Evolutionary conservation across 2,888 invertebrate species (phyloP).

Genomic region (Ceriagrion tenellum): DNA sequence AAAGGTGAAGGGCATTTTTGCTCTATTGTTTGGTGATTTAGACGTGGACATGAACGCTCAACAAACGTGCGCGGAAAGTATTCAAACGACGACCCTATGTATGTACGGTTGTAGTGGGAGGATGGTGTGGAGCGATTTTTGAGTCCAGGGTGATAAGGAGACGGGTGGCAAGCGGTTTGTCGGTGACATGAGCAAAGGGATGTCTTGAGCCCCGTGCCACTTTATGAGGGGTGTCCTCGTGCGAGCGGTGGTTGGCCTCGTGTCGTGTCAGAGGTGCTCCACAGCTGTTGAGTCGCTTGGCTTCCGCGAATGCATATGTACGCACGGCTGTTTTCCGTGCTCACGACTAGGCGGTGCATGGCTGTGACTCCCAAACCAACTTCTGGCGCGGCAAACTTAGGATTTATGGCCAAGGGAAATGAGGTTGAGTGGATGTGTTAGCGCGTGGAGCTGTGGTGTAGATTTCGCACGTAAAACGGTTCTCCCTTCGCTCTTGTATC

Average conservation of each 20-base stretch:
- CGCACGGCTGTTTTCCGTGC: background rate
- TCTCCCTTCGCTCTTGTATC: too few relatives aligned
- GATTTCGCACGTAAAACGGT: too few relatives aligned
- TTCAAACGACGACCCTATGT: too few relatives aligned
- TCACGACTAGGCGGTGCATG: background rate
- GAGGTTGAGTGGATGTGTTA: background rate
- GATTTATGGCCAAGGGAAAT: background rate
- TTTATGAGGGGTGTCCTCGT: too few relatives aligned
- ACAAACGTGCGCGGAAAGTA: too few relatives aligned
- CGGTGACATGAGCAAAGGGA: background rate
- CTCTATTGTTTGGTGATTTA: too few relatives aligned
- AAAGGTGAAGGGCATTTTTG: too few relatives aligned
- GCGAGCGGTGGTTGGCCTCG: too few relatives aligned
- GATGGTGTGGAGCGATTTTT: background rate
- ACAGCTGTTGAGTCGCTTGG: background rate
- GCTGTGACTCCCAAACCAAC: background rate
- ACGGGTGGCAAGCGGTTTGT: background rate
- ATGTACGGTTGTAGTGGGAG: background rate
- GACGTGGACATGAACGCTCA: too few relatives aligned
- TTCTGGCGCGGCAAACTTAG: background rate
- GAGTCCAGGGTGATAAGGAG: background rate
- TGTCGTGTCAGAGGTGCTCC: background rate
- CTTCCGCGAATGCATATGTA: background rate
- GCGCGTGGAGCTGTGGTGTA: too few relatives aligned
- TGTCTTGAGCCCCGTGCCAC: too few relatives aligned